Conservation (phyloP, 2,797 vertebrate species). For the Sciurus carolinensis region DNA sequence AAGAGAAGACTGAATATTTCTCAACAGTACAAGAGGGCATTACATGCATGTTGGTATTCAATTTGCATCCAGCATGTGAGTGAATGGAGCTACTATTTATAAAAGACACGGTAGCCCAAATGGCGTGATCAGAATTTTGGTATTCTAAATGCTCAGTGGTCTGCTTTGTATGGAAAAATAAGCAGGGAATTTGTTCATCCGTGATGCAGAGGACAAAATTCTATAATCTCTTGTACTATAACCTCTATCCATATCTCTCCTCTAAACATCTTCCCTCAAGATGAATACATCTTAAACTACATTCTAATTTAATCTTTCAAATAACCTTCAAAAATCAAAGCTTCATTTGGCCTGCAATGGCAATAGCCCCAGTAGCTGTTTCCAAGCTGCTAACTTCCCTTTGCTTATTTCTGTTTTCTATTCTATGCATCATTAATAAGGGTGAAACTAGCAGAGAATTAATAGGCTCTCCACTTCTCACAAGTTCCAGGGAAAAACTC, state of each 20-base stretch:
- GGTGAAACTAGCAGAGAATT: neutral
- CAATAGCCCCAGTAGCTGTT: neutral
- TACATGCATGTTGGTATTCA: neutral
- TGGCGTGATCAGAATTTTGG: neutral
- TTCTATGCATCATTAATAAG: neutral
- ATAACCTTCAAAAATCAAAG: constrained; percentile 55
- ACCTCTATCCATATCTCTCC: neutral
- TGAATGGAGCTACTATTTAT: neutral
- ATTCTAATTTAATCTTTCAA: neutral
- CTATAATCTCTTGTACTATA: neutral
- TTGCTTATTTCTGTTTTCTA: neutral
- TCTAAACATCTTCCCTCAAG: neutral
- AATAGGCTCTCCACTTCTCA: neutral
- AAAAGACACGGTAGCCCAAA: neutral
- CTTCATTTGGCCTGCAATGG: neutral
- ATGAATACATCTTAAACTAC: neutral
- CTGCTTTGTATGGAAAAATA: neutral
- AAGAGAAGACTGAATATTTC: neutral
- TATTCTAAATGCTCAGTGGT: neutral
- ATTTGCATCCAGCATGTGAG: neutral
- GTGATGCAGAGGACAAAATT: neutral
- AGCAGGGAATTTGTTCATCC: neutral
- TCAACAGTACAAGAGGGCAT: neutral
- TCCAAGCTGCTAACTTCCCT: neutral
- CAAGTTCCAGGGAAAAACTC: neutral